Conservation (phyloP, 2,888 invertebrate species). For the Sesia bembeciformis region DNA sequence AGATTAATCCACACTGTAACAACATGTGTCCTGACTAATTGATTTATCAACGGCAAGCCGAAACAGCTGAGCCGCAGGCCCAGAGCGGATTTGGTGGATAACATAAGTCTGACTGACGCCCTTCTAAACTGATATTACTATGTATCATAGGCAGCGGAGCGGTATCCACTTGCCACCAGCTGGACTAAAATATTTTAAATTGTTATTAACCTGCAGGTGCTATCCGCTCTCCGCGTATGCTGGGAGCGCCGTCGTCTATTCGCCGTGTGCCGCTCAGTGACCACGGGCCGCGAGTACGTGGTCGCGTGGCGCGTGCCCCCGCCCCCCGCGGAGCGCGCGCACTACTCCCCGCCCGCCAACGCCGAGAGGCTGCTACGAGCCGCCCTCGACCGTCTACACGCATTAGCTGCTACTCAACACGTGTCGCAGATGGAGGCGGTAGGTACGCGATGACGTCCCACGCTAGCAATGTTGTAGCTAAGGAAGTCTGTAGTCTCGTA, state of each 20-base stretch:
- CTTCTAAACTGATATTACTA: no score
- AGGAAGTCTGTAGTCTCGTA: no score
- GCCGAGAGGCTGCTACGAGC: slow-evolving; percentile 16
- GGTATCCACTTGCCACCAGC: background rate
- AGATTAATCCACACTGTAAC: no score
- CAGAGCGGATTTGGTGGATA: no score
- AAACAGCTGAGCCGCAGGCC: no score
- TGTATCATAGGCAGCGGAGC: no score
- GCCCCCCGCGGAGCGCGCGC: slow-evolving; percentile 30
- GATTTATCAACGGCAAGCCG: no score
- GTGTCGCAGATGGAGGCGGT: no score
- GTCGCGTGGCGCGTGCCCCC: slow-evolving; percentile 84
- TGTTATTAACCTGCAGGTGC: slow-evolving; percentile 53
- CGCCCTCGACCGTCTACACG: slow-evolving; percentile 9
- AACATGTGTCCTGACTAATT: no score
- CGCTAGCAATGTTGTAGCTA: no score
- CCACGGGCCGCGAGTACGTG: slow-evolving; percentile 92
- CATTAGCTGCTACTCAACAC: slow-evolving; percentile 4
- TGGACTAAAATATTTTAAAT: background rate
- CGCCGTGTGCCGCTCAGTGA: slow-evolving; percentile 89
- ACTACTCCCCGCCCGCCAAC: slow-evolving; percentile 18
- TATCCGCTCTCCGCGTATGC: slow-evolving; percentile 83
- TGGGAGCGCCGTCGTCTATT: slow-evolving; percentile 90
- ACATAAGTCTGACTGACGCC: no score
- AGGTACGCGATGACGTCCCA: no score